Base-by-base conservation (phyloP, 1,140 invertebrate species). In the Musca vetustissima region DNA sequence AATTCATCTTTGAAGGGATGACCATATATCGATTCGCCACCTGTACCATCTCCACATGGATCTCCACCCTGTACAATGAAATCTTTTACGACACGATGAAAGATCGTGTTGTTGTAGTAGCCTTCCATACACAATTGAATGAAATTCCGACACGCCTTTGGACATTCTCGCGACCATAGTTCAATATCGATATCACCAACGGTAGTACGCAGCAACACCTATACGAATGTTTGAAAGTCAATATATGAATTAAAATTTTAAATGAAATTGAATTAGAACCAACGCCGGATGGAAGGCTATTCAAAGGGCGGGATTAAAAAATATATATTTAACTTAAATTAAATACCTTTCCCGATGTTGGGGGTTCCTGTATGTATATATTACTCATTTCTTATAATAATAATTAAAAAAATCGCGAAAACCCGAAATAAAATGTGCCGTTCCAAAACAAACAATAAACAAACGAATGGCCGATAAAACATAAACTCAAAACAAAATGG, bases 151-250 rank as follows among this genome's bases (percentile, higher is more conserved):
- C 94, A 97, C 28, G 98, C 94, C 84, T 95, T 94, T 7, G 98
- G 97, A 32, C 94, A 88, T 87, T 99, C 98, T 81, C 94, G 95
- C 0, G 96, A 90, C 98, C 97, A 99, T 78, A 99, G 85, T 86
- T 99, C 98, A 68, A 99, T 90, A 75, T 99, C 98, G 72, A 99
- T 95, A 78, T 99, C 97, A 32, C 98, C 97, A 19, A 94, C 92
- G 52, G 93, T 90, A 19, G 97, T 99, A 78, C 93, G 91, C 17
- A 99, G 77, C 2, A 98, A 82, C 69, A 98, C 92, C 95, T 98
- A 73, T 67, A 81, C 69, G 48, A 64, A 67, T 52, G 0, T 13
- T 1, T n/a, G 19, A 21, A 32, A 17, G 65, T 52, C 2, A 3
- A 28, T 24, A 70, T 15, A 55, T 59, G n/a, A 25, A 22, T 14